Evolutionary conservation across 2,888 invertebrate species (phyloP).

Genomic region (Strigamia crassipes): DNA sequence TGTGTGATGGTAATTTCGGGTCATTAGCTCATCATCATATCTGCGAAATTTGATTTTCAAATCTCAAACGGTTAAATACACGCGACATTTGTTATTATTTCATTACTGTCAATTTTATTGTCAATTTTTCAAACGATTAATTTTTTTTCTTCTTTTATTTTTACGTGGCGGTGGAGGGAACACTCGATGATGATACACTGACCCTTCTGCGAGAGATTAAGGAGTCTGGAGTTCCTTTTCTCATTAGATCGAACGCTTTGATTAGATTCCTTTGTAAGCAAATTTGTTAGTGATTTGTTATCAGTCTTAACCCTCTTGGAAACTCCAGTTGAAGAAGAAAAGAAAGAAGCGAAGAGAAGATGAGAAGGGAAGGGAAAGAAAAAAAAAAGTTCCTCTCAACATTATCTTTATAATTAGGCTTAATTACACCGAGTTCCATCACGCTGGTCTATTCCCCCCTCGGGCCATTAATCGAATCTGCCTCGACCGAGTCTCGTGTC

Average conservation of each 20-base stretch:
- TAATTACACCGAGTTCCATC: constrained; percentile 38
- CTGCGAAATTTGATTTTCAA: neutral
- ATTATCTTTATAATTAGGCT: constrained; percentile 42
- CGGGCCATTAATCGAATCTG: constrained; percentile 40
- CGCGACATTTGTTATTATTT: no score
- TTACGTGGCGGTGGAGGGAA: neutral
- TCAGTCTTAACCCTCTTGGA: constrained; percentile 27
- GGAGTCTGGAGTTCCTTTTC: neutral
- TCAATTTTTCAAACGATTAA: neutral
- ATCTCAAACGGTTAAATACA: neutral
- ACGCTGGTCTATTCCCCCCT: constrained; percentile 35
- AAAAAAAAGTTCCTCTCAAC: constrained; percentile 8
- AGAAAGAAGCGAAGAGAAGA: neutral
- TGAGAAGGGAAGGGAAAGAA: no score
- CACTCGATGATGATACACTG: neutral
- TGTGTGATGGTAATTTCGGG: constrained; percentile 23
- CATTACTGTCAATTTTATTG: neutral
- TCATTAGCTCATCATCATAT: constrained; percentile 28
- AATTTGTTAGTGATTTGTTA: constrained; percentile 40
- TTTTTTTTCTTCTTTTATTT: neutral
- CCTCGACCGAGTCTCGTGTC: constrained; percentile 29
- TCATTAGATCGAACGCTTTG: constrained; percentile 23
- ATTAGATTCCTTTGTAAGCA: constrained; percentile 23
- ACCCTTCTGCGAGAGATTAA: neutral
- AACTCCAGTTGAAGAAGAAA: constrained; percentile 14